phyloP scores from a whole-genome alignment of 1,140 invertebrate species.

The Caenorhabditis elegans region WBcel235 BX284603.4:5919001-5919500 shows the following conservation, averaged over 20 bases:
- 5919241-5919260: conserved; percentile 88
- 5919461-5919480: too few species aligned
- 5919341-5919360: conserved; percentile 86
- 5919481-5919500: too few species aligned
- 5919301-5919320: conserved; percentile 91
- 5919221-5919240: conserved; percentile 96
- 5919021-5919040: conserved; percentile 80
- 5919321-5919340: conserved; percentile 91
- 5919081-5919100: too few species aligned
- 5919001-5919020: conserved; percentile 81
- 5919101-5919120: too few species aligned
- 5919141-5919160: too few species aligned
- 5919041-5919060: too few species aligned
- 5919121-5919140: too few species aligned
- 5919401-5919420: not conserved
- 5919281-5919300: conserved; percentile 95
- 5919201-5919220: conserved; percentile 93
- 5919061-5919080: too few species aligned
- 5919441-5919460: too few species aligned
- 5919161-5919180: conserved; percentile 79
- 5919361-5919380: conserved; percentile 84
- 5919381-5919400: conserved; percentile 77
- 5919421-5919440: too few species aligned
- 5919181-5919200: conserved; percentile 81
- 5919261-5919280: conserved; percentile 89